Percentiles rank a stretch among this genome's conserved stretches.
Evolutionary conservation across 2,888 invertebrate genomes (phyloP).

Genomic region (Nemoura dubitans): DNA sequence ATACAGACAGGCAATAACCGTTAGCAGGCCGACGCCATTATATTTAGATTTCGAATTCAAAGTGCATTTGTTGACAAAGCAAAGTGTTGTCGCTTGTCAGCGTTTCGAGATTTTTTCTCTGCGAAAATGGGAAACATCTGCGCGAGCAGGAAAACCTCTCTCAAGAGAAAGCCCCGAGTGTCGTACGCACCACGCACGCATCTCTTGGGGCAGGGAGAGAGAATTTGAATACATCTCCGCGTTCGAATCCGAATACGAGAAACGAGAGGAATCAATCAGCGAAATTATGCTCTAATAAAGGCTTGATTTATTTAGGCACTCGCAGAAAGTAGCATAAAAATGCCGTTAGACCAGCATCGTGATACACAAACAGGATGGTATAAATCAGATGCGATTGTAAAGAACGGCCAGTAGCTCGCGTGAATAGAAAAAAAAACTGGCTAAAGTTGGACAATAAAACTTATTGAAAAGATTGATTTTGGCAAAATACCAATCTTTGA

Average conservation of each 20-base stretch:
- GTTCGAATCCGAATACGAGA: not conserved
- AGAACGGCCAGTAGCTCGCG: constrained; percentile 14
- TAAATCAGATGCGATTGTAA: constrained; percentile 23
- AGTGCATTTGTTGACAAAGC: not conserved
- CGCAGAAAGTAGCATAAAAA: constrained; percentile 7
- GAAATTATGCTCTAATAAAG: not conserved
- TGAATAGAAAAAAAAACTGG: constrained; percentile 31
- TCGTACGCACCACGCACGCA: not conserved
- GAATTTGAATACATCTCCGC: not conserved
- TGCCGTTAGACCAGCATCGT: not conserved
- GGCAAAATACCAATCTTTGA: constrained; percentile 40
- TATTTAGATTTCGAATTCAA: constrained; percentile 4
- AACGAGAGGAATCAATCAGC: not conserved
- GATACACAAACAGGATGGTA: not conserved
- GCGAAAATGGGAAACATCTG: not conserved
- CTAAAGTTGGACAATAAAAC: constrained; percentile 40
- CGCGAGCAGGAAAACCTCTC: not conserved
- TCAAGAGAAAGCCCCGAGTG: not conserved
- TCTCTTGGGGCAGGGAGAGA: not conserved
- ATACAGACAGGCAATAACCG: constrained; percentile 7
- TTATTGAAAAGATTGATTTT: constrained; percentile 43
- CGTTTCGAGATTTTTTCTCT: not conserved
- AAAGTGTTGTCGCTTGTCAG: constrained; percentile 7
- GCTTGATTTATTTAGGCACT: not conserved
- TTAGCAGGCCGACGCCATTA: not conserved